phyloP scores from a whole-genome alignment of 2,113 vertebrate genomes.

The Gnathonemus echidnorhynchus region DNA sequence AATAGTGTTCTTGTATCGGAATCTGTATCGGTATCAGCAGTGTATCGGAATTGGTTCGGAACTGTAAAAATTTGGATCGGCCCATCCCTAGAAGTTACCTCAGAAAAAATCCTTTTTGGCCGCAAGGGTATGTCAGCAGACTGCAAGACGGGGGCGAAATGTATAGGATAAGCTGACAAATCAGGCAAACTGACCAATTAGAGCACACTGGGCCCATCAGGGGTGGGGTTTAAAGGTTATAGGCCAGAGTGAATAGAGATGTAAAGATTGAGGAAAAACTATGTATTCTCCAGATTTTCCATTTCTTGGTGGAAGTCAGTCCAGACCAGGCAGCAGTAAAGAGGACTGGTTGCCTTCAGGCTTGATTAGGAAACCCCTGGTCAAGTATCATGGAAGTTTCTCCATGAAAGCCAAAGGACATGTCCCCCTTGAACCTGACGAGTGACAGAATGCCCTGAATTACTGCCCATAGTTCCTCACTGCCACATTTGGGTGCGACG shows the following conservation, averaged over 20 bases:
- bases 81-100: too few relatives aligned
- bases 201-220: too few relatives aligned
- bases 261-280: background rate
- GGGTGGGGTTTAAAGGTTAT: background rate
- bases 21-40: too few relatives aligned
- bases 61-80: too few relatives aligned
- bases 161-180: too few relatives aligned
- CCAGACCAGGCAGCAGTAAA: background rate
- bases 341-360: background rate
- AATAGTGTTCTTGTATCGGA: too few relatives aligned
- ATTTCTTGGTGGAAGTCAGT: background rate
- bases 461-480: constrained; percentile 19
- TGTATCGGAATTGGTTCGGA: too few relatives aligned
- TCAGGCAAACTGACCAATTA: too few relatives aligned
- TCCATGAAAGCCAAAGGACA: background rate
- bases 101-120: too few relatives aligned
- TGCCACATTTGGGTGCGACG: constrained; percentile 31
- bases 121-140: too few relatives aligned
- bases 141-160: too few relatives aligned
- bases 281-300: background rate
- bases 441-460: background rate
- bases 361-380: background rate
- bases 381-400: background rate
- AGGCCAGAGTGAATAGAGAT: background rate
- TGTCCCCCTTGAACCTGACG: background rate